Evolutionary conservation across 1,140 invertebrate species (phyloP).

Genomic region (Scylla paramamosain): DNA sequence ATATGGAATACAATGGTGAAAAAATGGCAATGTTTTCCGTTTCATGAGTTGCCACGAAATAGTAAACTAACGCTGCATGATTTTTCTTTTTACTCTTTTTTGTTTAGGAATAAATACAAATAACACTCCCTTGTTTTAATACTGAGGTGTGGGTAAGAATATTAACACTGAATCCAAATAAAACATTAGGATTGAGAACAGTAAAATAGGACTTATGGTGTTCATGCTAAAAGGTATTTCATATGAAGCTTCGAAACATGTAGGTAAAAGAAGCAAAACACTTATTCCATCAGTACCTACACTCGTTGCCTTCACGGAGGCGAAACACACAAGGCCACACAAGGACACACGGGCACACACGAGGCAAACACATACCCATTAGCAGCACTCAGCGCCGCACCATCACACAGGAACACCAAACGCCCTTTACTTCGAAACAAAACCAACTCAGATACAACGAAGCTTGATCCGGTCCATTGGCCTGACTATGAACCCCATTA

Average conservation of each 20-base stretch:
- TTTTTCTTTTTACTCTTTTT: background rate
- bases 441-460: constrained; percentile 22
- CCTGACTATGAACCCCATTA: background rate
- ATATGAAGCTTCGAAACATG: background rate
- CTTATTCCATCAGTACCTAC: background rate
- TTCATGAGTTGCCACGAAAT: background rate
- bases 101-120: background rate
- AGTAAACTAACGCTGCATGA: background rate
- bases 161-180: background rate
- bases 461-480: background rate
- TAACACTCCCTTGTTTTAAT: background rate
- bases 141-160: background rate
- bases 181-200: background rate
- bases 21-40: background rate
- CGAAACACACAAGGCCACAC: background rate
- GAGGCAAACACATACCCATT: background rate
- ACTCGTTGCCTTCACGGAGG: background rate
- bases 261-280: background rate
- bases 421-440: background rate
- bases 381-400: background rate
- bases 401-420: background rate
- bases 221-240: background rate
- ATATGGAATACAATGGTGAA: constrained; percentile 14
- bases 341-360: no score
- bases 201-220: no score